Evolutionary conservation across 2,888 invertebrate genomes (phyloP), one percentile per base, ranked within the genome.

Genomic region (Drosophila pseudotakahashii): DNA sequence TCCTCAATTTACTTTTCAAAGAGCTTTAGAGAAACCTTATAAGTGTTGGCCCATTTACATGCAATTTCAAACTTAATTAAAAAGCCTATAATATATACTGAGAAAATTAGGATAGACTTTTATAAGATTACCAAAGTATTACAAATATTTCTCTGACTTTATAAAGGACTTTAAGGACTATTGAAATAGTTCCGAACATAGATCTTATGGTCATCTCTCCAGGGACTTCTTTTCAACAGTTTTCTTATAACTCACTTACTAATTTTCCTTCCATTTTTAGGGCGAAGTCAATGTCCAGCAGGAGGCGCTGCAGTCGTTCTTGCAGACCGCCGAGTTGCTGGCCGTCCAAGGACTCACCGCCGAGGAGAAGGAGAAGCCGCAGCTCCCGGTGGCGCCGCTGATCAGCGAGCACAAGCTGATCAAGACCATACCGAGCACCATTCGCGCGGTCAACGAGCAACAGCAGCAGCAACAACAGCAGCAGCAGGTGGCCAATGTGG

Each of bases 201-300:
- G 19, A 19, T 19, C 19, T 19, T 19, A 19, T 19, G 2, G 19
- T 19, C 19, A 19, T 19, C 19, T 19, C 2, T 3, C 19, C 19
- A 19, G 19, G 3, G 19, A 32, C 30, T 5, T 26, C 5, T 6
- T 26, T 26, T 26, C 26, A 5, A 4, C 26, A 26, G 26, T 26
- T 26, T 26, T 26, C 26, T 26, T 5, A 26, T 26, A n/a, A n/a
- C 26, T 26, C 19, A 19, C 19, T 1, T 6, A 26, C 30, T 34
- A 34, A 34, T 11, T 11, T 47, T 11, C 2, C 9, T 0, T 32
- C 23, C 14, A 9, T 16, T 6, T 44, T 5, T 2, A 94, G 91
- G 96, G 96, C 62, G 96, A 96, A 93, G 96, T 96, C 7, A 96
- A 96, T 81, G 96, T 96, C 47, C 94, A 95, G 80, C 96, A 96